A percentile compares a stretch with the other conserved stretches of the same genome.
phyloP scores from a whole-genome alignment of 2,888 invertebrate species.

The Thyatira batis region DNA sequence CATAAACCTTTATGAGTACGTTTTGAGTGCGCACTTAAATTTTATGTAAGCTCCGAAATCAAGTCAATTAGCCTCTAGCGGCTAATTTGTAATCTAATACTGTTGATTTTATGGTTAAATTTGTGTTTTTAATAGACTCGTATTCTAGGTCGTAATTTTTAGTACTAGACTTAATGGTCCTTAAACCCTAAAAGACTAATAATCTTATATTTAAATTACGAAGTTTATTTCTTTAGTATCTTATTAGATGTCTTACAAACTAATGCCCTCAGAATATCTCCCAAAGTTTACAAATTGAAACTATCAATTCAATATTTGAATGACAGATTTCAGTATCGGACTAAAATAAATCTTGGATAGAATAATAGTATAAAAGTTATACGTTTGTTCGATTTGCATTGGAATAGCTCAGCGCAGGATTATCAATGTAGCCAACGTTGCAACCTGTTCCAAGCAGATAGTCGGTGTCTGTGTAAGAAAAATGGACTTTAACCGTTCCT shows the following conservation, averaged over 20 bases:
- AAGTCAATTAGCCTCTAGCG: slow-evolving; percentile 11
- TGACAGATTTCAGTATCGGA: too few species aligned
- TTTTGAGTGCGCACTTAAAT: slow-evolving; percentile 27
- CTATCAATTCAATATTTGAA: too few species aligned
- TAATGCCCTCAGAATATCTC: too few species aligned
- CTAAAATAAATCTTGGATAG: neutral
- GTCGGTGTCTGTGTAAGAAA: slow-evolving; percentile 44
- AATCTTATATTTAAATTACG: neutral
- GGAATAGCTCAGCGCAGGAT: slow-evolving; percentile 43
- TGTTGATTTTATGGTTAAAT: slow-evolving; percentile 1
- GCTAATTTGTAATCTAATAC: slow-evolving; percentile 30
- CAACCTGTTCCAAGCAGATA: slow-evolving; percentile 53
- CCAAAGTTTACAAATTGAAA: neutral
- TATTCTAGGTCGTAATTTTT: slow-evolving; percentile 8
- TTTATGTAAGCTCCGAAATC: slow-evolving; percentile 30
- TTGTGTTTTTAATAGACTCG: neutral
- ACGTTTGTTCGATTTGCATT: slow-evolving; percentile 45
- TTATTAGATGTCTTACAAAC: too few species aligned
- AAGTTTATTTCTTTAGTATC: too few species aligned
- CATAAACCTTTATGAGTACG: slow-evolving; percentile 27
- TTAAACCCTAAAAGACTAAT: neutral
- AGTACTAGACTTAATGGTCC: neutral
- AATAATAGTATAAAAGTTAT: neutral
- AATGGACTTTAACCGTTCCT: slow-evolving; percentile 47
- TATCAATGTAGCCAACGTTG: slow-evolving; percentile 54